Percentiles rank a stretch among this genome's conserved stretches.
These are phyloP conservation scores for Ylistrum balloti DNA, from an alignment of 1,140 invertebrate species.

Conservation along the genomic window DNA sequence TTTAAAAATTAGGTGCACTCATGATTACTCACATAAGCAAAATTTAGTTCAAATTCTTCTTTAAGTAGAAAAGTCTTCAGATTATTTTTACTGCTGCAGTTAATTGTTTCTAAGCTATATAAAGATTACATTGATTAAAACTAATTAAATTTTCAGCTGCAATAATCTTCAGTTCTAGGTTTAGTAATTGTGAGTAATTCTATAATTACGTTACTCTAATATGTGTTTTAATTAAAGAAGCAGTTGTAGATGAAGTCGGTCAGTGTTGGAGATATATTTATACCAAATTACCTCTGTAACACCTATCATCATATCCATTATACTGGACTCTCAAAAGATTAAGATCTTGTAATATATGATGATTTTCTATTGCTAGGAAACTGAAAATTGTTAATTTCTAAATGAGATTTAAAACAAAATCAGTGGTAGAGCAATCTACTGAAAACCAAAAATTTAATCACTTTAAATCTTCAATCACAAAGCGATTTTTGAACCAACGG, in stretches of 20 bases:
- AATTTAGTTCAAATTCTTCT: not conserved
- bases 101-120: not conserved
- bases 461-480: too few relatives aligned
- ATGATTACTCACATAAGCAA: not conserved
- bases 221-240: not conserved
- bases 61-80: not conserved
- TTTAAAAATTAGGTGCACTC: not conserved
- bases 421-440: too few relatives aligned
- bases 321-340: not conserved
- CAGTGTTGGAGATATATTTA: not conserved
- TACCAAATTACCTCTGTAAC: not conserved
- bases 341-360: not conserved
- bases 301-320: not conserved
- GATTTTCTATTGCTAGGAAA: not conserved
- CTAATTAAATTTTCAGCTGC: not conserved
- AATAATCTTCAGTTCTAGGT: not conserved
- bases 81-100: not conserved
- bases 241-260: not conserved
- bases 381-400: too few relatives aligned
- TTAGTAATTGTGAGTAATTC: not conserved
- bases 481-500: too few relatives aligned
- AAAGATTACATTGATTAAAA: not conserved
- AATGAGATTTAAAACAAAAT: too few relatives aligned
- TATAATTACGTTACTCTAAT: not conserved
- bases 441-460: too few relatives aligned